Evolutionary conservation across 92 coral and sea anemone species (phyloP), one percentile per base, ranked within the genome.

Genomic region (Chrysogorgia sp.): DNA sequence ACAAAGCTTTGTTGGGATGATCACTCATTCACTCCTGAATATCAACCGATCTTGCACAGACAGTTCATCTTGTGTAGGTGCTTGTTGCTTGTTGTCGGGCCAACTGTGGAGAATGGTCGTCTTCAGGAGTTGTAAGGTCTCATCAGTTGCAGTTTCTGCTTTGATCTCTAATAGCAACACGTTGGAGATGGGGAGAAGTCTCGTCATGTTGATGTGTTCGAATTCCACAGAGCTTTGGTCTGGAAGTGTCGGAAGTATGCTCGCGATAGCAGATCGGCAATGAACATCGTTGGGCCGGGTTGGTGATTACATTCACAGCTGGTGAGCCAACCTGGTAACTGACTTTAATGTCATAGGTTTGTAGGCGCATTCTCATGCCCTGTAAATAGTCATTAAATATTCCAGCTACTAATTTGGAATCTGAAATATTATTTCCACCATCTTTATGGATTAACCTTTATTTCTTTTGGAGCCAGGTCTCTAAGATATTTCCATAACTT

Each of bases 311-410:
- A n/a, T n/a, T n/a, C n/a, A n/a, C n/a, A n/a, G n/a, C n/a, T n/a
- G n/a, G n/a, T n/a, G n/a, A n/a, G n/a, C n/a, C n/a, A n/a, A n/a
- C n/a, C n/a, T n/a, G n/a, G 53, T 76, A 76, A 23, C 26, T 28
- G 37, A 78, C 63, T 29, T 48, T 29, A 29, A 78, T 62, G 62
- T 63, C 83, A n/a, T 78, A 63, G 6, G 70, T 58, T 45, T 78
- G 83, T 0, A 78, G 47, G 0, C 75, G 62, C 83, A 37, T 79
- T 69, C 71, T 28, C 83, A 79, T 79, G 64, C 83, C 83, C 52
- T 79, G 83, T 23, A 79, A 32, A n/a, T n/a, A n/a, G n/a, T n/a
- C n/a, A n/a, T n/a, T n/a, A n/a, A n/a, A n/a, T n/a, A n/a, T n/a
- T n/a, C n/a, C n/a, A n/a, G n/a, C n/a, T n/a, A n/a, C n/a, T n/a